A percentile compares a stretch with the other conserved stretches of the same genome.
Evolutionary conservation across 1,140 invertebrate species (phyloP).

Genomic region (Harlomillsia oculata): DNA sequence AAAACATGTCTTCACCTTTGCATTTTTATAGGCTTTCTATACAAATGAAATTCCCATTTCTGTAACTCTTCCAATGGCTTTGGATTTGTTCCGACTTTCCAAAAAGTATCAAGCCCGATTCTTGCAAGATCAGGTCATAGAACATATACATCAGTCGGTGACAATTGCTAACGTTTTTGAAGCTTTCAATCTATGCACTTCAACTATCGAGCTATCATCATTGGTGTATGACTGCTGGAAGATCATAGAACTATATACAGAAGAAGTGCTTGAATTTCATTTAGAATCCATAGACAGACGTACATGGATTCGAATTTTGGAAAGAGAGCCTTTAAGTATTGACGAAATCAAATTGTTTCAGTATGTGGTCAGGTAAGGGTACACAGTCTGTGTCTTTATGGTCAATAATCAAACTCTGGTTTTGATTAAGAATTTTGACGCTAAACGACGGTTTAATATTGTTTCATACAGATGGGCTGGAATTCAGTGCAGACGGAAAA

Average conservation of each 20-base stretch:
- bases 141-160: constrained; percentile 10
- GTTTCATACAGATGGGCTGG: constrained; percentile 25
- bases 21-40: constrained; percentile 18
- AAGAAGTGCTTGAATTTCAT: constrained; percentile 7
- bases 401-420: too few species aligned
- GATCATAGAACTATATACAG: constrained; percentile 21
- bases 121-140: constrained; percentile 17
- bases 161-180: constrained; percentile 25
- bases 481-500: constrained; percentile 11
- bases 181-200: constrained; percentile 19
- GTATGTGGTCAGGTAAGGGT: constrained; percentile 19
- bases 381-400: not conserved
- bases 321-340: constrained; percentile 22
- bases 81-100: constrained; percentile 19
- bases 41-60: constrained; percentile 26
- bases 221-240: constrained; percentile 21
- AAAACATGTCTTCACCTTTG: not conserved
- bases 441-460: not conserved
- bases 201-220: constrained; percentile 11
- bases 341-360: constrained; percentile 27
- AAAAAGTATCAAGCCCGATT: constrained; percentile 22
- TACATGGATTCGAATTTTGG: constrained; percentile 10
- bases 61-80: constrained; percentile 6
- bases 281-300: constrained; percentile 15
- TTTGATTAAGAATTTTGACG: not conserved